phyloP scores from a whole-genome alignment of 1,140 invertebrate genomes.

The Bilobella aurantiaca region DNA sequence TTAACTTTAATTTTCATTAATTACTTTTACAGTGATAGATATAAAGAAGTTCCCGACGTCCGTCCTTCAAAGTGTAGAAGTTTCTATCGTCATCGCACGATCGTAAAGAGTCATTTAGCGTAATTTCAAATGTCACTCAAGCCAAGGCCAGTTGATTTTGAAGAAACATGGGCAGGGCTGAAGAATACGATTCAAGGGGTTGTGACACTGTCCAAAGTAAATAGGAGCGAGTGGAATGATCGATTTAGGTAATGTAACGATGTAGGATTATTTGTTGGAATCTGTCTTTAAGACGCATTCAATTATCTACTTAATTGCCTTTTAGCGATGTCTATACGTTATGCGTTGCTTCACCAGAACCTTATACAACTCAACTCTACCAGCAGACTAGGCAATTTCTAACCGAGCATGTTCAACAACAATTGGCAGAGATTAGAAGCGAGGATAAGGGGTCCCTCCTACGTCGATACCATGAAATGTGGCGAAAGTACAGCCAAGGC shows the following conservation, averaged over 20 bases:
- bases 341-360: conserved; percentile 83
- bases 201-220: conserved; percentile 73
- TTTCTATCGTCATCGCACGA: too few relatives aligned
- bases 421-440: conserved; percentile 50
- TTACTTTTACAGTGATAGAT: too few relatives aligned
- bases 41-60: too few relatives aligned
- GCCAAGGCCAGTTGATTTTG: conserved; percentile 82
- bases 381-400: conserved; percentile 72
- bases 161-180: conserved; percentile 71
- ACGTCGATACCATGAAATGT: conserved; percentile 62
- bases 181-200: conserved; percentile 79
- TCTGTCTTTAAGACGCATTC: neutral
- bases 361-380: conserved; percentile 72
- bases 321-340: conserved; percentile 75
- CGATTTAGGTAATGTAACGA: conserved; percentile 60
- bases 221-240: conserved; percentile 75
- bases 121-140: conserved; percentile 69
- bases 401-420: conserved; percentile 64
- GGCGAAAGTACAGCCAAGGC: conserved; percentile 77
- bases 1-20: neutral
- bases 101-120: neutral
- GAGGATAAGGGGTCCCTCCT: conserved; percentile 46
- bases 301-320: conserved; percentile 16
- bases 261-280: conserved; percentile 23
- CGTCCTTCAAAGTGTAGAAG: too few relatives aligned